Percentiles rank a stretch among this genome's conserved stretches.
Conservation (phyloP, 2,888 invertebrate genomes). For the Eulithis testata region DNA sequence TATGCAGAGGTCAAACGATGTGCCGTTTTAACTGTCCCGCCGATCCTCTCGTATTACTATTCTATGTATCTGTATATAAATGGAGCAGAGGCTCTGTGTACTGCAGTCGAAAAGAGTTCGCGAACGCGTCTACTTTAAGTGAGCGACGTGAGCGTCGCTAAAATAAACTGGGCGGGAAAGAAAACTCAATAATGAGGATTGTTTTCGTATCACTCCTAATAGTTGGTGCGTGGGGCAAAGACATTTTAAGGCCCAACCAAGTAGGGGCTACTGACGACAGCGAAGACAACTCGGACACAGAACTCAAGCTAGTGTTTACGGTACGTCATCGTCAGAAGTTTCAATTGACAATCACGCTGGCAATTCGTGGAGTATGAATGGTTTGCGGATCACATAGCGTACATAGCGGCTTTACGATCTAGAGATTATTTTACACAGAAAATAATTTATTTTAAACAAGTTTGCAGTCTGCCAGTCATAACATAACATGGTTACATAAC, state of each 20-base stretch:
- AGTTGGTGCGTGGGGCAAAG: constrained; percentile 53
- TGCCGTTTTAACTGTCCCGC: constrained; percentile 44
- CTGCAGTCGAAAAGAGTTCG: constrained; percentile 77
- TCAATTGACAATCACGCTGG: constrained; percentile 44
- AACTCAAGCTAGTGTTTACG: constrained; percentile 68
- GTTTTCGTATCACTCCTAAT: constrained; percentile 51
- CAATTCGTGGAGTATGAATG: constrained; percentile 22
- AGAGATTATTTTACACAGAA: neutral
- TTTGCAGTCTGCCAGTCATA: no score
- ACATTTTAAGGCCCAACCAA: constrained; percentile 42
- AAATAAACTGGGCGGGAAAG: constrained; percentile 52
- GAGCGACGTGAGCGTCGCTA: constrained; percentile 29
- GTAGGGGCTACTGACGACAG: constrained; percentile 49
- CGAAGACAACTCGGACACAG: constrained; percentile 58
- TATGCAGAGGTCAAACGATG: constrained; percentile 17
- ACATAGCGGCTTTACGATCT: constrained; percentile 9
- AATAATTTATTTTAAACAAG: neutral
- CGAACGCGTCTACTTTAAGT: constrained; percentile 62
- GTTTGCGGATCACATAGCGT: constrained; percentile 21
- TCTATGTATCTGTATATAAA: constrained; percentile 77
- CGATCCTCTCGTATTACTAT: constrained; percentile 62
- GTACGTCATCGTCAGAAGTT: constrained; percentile 56
- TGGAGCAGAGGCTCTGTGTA: constrained; percentile 67
- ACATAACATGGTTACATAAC: no score
- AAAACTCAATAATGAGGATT: constrained; percentile 53